Percentiles rank a stretch among this genome's conserved stretches.
Conservation (phyloP, 2,113 vertebrate genomes). For the Cavia porcellus region DNA sequence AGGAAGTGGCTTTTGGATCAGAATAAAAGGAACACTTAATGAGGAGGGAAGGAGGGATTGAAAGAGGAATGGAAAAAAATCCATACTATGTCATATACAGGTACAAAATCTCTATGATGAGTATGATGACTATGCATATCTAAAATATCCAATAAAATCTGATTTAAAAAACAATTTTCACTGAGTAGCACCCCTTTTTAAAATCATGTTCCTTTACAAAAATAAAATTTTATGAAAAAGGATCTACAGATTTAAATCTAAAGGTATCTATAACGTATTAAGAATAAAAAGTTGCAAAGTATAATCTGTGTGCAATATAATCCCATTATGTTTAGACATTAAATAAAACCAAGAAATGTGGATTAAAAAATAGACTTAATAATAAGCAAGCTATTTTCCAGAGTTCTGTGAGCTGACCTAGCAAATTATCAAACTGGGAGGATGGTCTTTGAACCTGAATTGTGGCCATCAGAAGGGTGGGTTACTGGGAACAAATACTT, state of each 20-base stretch:
- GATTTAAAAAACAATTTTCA: neutral
- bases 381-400: neutral
- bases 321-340: neutral
- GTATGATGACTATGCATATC: neutral
- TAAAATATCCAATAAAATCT: neutral
- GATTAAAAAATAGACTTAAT: neutral
- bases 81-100: neutral
- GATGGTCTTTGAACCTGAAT: neutral
- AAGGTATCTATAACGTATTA: neutral
- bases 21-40: slow-evolving; percentile 1
- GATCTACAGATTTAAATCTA: neutral
- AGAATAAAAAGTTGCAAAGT: neutral
- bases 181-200: neutral
- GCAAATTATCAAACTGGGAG: neutral
- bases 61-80: neutral
- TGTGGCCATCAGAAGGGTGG: slow-evolving; percentile 32
- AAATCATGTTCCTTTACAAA: neutral
- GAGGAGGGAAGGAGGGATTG: neutral
- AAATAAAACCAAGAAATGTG: neutral
- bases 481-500: neutral
- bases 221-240: neutral
- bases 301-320: neutral
- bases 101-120: neutral
- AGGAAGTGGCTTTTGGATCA: neutral
- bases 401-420: neutral